Evolutionary conservation across 2,888 invertebrate species (phyloP), one percentile per base, ranked within the genome.

Genomic region (Tipula confusa): DNA sequence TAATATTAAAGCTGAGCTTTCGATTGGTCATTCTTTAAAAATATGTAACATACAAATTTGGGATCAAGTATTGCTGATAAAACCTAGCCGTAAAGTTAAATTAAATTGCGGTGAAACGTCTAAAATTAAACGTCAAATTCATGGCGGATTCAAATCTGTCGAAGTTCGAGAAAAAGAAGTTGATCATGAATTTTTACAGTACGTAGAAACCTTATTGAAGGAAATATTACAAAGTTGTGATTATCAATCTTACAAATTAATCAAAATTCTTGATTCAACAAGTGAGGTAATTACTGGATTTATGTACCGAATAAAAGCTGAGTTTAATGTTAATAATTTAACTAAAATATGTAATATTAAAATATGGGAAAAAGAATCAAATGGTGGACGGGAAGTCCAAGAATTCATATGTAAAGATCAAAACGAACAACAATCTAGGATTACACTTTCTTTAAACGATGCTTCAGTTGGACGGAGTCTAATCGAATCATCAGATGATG

Each of bases 1-100:
- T 31, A 91, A 90, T 86, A 91, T 95, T 81, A 91, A 91, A 85
- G 92, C 92, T 83, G 90, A 91, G 85, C 88, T 94, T 9, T 92
- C 92, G 11, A 64, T 64, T 79, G 92, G 92, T 1, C 89, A 90
- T 1, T 83, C 83, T 4, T 83, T 79, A 0, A 86, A 86, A 80
- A 86, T 87, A 79, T 89, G 89, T 85, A 85, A 86, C 28, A 86
- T 89, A 0, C 86, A 88, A 33, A 89, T 93, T 48, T 93, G 92
- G 93, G 91, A 92, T 24, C 90, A 89, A 83, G 88, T 91, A 0
- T 94, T 93, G 93, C 43, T 92, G 7, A 87, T 88, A 15, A 85
- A 87, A 64, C 11, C 64, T 0, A 88, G 88, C 0, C 88, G 88
- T 85, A 87, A 91, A 80, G 87, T 90, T 0, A 88, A 88, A 11